Evolutionary conservation across 2,888 invertebrate genomes (phyloP), one percentile per base, ranked within the genome.

Genomic region (Melanargia galathea): DNA sequence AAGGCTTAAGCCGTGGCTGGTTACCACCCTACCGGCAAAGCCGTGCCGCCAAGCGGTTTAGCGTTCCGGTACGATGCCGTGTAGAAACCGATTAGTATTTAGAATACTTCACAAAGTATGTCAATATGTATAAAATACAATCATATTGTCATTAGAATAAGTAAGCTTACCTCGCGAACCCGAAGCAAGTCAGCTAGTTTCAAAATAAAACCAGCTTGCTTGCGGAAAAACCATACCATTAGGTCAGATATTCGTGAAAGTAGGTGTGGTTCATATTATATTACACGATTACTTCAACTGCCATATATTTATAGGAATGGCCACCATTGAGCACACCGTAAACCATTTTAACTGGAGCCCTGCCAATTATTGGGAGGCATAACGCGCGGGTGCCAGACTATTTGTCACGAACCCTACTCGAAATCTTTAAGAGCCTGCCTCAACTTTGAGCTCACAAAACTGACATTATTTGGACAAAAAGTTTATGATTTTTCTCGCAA

Each of bases 311-410:
- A 43, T 40, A 22, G 30, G 33, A 52, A 52, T 33, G 52, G 30
- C 33, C 35, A 46, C 48, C 57, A 33, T 20, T 48, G 48, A 35
- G 57, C 46, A 46, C 54, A 18, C 35, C 56, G 26, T 60, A 33
- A 49, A 55, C 62, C 65, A 59, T 55, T 55, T 49, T 51, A 58
- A 62, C 55, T 65, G 62, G 65, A 59, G 16, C 45, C 43, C 35
- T 54, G 65, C 65, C 65, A 65, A 59, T 35, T 55, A 51, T 48
- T 49, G 45, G 61, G 35, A 56, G 57, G 55, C 43, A 43, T 38
- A 59, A 45, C 35, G 43, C n/a, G 43, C 38, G 24, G 54, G 55
- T 59, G 65, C 62, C 62, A 62, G 62, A 46, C 57, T 58, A 58
- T 58, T 56, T 43, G 56, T 56, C 33, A 48, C 33, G 7, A 35